Evolutionary conservation across 92 coral and sea anemone species (phyloP), one percentile per base, ranked within the genome.

Genomic region (Palythoa heliodiscus): DNA sequence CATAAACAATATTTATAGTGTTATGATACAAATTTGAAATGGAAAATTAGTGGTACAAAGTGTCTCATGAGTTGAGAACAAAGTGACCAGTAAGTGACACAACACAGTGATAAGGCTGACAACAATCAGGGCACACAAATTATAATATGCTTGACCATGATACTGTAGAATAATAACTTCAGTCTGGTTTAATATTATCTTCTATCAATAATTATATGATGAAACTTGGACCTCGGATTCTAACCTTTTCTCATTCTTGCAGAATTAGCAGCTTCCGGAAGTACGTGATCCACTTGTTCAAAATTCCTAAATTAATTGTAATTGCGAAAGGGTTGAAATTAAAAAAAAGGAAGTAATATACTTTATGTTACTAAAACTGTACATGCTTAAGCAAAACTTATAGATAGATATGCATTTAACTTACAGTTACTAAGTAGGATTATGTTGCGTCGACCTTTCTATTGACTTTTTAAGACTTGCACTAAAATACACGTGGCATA

Each of bases 241-340:
- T 79, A 38, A 79, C 84, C 84, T 79, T 79, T 79, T 47, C 84
- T 79, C 73, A 79, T 63, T 61, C 84, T 79, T 43, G 71, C 12
- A 29, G 23, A 47, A 23, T 66, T 61, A 40, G 39, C 73, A 40
- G 38, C 50, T 4, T 61, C 84, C 5, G 73, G 9, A 57, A 23
- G 24, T 16, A 38, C 17, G 25, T 77, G 25, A 35, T 60, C 64
- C 29, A n/a, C 82, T 60, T 77, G 43, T 38, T 37, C 55, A 16
- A 52, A 63, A 23, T 40, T 79, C 52, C 84, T 79, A 29, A 69
- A 69, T 11, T 12, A 39, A 64, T 3, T 76, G 25, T 76, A 40
- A 72, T 14, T 17, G 13, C 14, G 19, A 69, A 69, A 29, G 7
- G 10, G 14, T 2, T 11, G 14, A 29, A 25, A 69, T 3, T 67